Percentiles rank a stretch among this genome's conserved stretches.
Evolutionary conservation across 2,113 vertebrate species (phyloP).

Genomic region (Regulus satrapa): DNA sequence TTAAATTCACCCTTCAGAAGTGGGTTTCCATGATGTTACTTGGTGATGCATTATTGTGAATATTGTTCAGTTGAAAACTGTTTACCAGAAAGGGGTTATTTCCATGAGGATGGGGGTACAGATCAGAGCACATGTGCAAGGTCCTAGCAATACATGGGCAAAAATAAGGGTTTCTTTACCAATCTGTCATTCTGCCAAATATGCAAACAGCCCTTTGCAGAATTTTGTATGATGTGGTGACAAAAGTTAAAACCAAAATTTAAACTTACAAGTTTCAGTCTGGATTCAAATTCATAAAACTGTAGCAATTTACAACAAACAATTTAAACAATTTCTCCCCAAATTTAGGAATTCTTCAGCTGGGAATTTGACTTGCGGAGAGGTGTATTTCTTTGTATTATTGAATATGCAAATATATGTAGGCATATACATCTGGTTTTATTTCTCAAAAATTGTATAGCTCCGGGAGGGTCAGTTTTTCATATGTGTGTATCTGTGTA

Average conservation of each 20-base stretch:
- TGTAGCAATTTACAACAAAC: no score
- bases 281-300: background rate
- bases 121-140: background rate
- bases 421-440: background rate
- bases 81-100: background rate
- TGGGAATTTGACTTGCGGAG: background rate
- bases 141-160: background rate
- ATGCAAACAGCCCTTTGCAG: background rate
- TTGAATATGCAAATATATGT: background rate
- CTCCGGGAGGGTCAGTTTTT: background rate
- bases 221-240: background rate
- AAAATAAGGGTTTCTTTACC: background rate
- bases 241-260: background rate
- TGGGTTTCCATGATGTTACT: background rate
- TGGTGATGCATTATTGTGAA: background rate
- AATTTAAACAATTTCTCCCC: background rate
- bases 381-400: background rate
- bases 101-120: background rate
- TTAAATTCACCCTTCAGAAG: background rate
- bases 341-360: background rate
- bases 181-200: background rate
- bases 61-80: background rate
- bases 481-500: background rate
- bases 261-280: background rate
- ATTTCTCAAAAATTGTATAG: background rate